These are phyloP conservation scores for Drosophila kanekoi DNA, from an alignment of 2,888 invertebrate genomes.

Conservation along the genomic window DNA sequence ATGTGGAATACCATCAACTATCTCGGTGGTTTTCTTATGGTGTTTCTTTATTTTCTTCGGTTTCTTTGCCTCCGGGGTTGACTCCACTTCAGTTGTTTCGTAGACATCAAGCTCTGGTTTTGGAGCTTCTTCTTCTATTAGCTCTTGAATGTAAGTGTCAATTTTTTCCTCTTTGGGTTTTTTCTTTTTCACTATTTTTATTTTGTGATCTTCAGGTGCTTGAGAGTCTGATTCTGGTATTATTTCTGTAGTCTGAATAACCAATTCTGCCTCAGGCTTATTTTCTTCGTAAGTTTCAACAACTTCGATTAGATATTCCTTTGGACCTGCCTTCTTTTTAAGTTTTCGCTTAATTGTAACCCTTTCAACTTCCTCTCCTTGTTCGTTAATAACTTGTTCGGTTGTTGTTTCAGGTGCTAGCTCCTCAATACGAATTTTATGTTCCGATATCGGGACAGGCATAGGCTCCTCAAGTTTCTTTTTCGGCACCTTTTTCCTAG, in stretches of 20 bases:
- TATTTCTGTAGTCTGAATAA: constrained; percentile 84
- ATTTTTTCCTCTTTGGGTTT: constrained; percentile 77
- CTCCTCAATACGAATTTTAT: constrained; percentile 78
- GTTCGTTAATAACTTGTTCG: constrained; percentile 82
- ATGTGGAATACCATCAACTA: constrained; percentile 73
- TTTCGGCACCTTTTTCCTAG: constrained; percentile 59
- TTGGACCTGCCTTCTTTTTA: constrained; percentile 84
- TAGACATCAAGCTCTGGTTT: constrained; percentile 83
- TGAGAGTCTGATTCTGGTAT: constrained; percentile 53
- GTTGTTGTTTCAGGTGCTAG: constrained; percentile 82
- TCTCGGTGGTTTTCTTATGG: constrained; percentile 81
- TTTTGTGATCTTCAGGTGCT: constrained; percentile 39
- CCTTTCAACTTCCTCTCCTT: constrained; percentile 77
- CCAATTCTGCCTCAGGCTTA: constrained; percentile 84
- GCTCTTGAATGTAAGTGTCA: constrained; percentile 76
- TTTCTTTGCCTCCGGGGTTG: constrained; percentile 71
- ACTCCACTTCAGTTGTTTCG: constrained; percentile 81
- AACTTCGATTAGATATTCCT: constrained; percentile 85
- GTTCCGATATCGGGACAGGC: constrained; percentile 52
- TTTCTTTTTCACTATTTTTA: constrained; percentile 76
- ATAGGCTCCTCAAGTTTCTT: constrained; percentile 44
- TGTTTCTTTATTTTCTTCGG: constrained; percentile 82
- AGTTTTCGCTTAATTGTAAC: constrained; percentile 82
- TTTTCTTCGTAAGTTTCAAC: constrained; percentile 84
- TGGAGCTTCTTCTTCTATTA: constrained; percentile 83